Evolutionary conservation across 2,888 invertebrate genomes (phyloP).

Genomic region (Archaeoteleia sp.): DNA sequence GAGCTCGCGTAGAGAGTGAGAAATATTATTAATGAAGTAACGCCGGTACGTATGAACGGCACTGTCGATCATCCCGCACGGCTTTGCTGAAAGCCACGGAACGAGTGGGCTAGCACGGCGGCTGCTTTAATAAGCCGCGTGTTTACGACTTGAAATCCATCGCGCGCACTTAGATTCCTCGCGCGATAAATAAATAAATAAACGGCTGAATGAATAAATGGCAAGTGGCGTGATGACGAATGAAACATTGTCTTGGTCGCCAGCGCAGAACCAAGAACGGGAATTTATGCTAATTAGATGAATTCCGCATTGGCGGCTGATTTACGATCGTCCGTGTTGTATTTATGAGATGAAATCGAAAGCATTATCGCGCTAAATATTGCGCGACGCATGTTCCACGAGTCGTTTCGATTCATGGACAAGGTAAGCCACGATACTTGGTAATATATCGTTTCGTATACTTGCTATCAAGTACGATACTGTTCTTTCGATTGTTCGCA

Average conservation of each 20-base stretch:
- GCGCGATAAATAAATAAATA: slow-evolving; percentile 32
- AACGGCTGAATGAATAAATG: slow-evolving; percentile 40
- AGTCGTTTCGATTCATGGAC: slow-evolving; percentile 32
- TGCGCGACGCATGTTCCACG: slow-evolving; percentile 31
- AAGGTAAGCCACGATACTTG: slow-evolving; percentile 24
- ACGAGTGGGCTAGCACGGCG: slow-evolving; percentile 15
- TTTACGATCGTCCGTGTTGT: slow-evolving; percentile 35
- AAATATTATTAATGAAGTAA: slow-evolving; percentile 56
- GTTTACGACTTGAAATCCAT: slow-evolving; percentile 19
- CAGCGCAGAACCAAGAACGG: slow-evolving; percentile 38
- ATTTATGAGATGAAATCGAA: slow-evolving; percentile 42
- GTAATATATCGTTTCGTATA: too few relatives aligned
- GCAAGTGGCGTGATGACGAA: slow-evolving; percentile 21
- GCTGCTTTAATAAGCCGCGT: slow-evolving; percentile 39
- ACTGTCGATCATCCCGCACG: slow-evolving; percentile 44
- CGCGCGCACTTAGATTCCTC: background rate
- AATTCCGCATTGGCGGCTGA: slow-evolving; percentile 51
- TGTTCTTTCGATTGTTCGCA: too few relatives aligned
- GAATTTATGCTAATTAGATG: slow-evolving; percentile 53
- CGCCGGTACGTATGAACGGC: slow-evolving; percentile 37
- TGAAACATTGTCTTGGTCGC: slow-evolving; percentile 50
- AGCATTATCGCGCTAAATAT: slow-evolving; percentile 42
- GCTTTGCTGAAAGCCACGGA: slow-evolving; percentile 29
- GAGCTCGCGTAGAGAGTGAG: slow-evolving; percentile 29
- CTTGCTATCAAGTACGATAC: too few relatives aligned